These are phyloP conservation scores for Dimorphilus gyrociliatus DNA, from an alignment of 2,888 invertebrate genomes.

Conservation along the genomic window DNA sequence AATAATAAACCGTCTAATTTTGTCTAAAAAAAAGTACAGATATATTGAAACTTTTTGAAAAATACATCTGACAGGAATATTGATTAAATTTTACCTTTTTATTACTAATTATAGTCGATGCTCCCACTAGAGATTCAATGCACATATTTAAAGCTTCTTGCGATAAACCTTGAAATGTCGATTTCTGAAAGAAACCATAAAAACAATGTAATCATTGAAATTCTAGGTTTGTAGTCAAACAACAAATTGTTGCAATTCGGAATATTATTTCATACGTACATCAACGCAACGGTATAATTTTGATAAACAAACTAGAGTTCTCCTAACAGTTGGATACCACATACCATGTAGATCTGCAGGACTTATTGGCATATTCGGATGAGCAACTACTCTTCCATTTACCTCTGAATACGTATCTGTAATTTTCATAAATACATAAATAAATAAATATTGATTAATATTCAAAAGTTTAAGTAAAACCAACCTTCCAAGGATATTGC, in stretches of 20 bases:
- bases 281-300: slow-evolving; percentile 77
- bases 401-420: too few relatives aligned
- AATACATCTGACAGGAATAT: not conserved
- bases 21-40: slow-evolving; percentile 5
- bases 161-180: slow-evolving; percentile 87
- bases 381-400: too few relatives aligned
- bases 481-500: not conserved
- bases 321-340: slow-evolving; percentile 96
- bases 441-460: too few relatives aligned
- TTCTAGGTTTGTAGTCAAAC: not conserved
- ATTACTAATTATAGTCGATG: slow-evolving; percentile 58
- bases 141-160: slow-evolving; percentile 86
- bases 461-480: too few relatives aligned
- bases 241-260: not conserved
- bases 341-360: slow-evolving; percentile 94
- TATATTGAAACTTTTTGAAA: not conserved
- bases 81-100: slow-evolving; percentile 44
- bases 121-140: slow-evolving; percentile 68
- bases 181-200: slow-evolving; percentile 44
- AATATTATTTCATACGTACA: slow-evolving; percentile 24
- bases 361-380: slow-evolving; percentile 49
- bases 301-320: slow-evolving; percentile 83
- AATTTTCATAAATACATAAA: too few relatives aligned
- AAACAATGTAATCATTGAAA: not conserved
- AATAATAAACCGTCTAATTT: slow-evolving; percentile 88